phyloP scores from a whole-genome alignment of 2,113 vertebrate genomes.

The Tetraodon nigroviridis region DNA sequence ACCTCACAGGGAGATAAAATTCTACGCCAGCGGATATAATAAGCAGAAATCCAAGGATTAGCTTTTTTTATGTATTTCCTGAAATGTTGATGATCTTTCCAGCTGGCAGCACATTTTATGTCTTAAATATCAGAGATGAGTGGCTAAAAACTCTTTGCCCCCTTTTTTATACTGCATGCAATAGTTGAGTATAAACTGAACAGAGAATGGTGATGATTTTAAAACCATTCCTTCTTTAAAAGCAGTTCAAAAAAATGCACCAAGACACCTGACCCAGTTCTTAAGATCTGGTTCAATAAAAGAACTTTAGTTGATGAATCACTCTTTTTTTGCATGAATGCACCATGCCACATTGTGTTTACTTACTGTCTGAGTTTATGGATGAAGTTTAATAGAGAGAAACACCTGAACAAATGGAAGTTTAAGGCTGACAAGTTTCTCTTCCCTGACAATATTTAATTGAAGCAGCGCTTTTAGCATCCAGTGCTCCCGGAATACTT shows the following conservation, averaged over 20 bases:
- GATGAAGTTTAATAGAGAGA: slow-evolving; percentile 25
- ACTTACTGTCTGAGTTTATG: slow-evolving; percentile 9
- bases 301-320: too few relatives aligned
- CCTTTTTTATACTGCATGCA: too few relatives aligned
- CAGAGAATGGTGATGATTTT: too few relatives aligned
- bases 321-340: too few relatives aligned
- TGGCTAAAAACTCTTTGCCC: slow-evolving; percentile 5
- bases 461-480: slow-evolving; percentile 24
- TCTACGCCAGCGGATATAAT: slow-evolving; percentile 22
- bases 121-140: slow-evolving; percentile 26
- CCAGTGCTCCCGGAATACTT: slow-evolving; percentile 24
- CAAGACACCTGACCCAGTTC: too few relatives aligned
- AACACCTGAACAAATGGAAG: slow-evolving; percentile 11
- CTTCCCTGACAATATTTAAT: slow-evolving; percentile 33
- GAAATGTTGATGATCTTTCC: slow-evolving; percentile 42
- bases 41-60: slow-evolving; percentile 51
- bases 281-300: too few relatives aligned
- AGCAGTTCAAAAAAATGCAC: too few relatives aligned
- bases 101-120: slow-evolving; percentile 25
- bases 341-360: slow-evolving; percentile 1
- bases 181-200: too few relatives aligned
- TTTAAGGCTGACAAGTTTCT: slow-evolving; percentile 12
- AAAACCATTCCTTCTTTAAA: too few relatives aligned
- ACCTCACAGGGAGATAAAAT: slow-evolving; percentile 38
- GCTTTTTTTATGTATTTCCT: slow-evolving; percentile 28